These are phyloP conservation scores for Acomys russatus DNA, from an alignment of 2,797 vertebrate genomes.

Conservation along the genomic window DNA sequence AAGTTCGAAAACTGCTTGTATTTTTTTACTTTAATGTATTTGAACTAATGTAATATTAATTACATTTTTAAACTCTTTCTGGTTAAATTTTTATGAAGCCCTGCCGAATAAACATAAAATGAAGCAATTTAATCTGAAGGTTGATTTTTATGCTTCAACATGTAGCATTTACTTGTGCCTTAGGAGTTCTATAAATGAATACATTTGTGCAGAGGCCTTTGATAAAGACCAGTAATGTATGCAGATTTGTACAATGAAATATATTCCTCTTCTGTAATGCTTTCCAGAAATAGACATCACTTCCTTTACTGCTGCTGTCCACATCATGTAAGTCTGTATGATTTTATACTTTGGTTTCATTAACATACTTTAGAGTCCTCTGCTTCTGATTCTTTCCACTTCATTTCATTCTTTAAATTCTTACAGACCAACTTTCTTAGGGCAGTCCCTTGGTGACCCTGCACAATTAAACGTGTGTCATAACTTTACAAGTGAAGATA, in stretches of 20 bases:
- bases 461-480: not conserved
- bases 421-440: not conserved
- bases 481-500: not conserved
- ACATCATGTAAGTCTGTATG: not conserved
- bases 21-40: not conserved
- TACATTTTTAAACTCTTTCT: slow-evolving; percentile 3
- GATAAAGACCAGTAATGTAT: not conserved
- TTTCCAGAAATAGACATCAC: not conserved
- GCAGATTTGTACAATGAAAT: not conserved
- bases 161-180: not conserved
- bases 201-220: not conserved
- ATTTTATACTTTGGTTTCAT: slow-evolving; percentile 5
- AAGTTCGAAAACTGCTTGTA: not conserved
- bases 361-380: not conserved
- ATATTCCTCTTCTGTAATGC: not conserved
- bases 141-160: not conserved
- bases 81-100: not conserved
- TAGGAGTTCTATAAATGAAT: not conserved
- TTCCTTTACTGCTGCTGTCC: not conserved
- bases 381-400: slow-evolving; percentile 33
- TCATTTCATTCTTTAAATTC: slow-evolving; percentile 38
- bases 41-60: not conserved
- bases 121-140: not conserved
- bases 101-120: not conserved
- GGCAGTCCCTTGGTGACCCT: not conserved